Conservation (phyloP, 64 coral and sea anemone genomes). For the Trachythela sp. region DNA sequence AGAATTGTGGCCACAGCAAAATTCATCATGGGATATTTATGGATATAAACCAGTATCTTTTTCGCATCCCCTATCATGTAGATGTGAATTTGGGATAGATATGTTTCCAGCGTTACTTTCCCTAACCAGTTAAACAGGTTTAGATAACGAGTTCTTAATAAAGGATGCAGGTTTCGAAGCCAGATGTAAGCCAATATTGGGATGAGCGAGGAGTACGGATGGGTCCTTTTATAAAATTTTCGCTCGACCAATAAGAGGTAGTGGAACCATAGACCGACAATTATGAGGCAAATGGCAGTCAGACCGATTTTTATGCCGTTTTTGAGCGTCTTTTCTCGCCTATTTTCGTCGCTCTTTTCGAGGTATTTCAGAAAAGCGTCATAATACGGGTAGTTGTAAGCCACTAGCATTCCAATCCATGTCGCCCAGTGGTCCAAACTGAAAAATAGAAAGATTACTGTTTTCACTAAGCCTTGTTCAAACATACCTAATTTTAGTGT, state of each 20-base stretch:
- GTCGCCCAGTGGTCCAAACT: conserved; percentile 85
- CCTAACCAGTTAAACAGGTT: conserved; percentile 94
- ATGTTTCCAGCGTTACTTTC: conserved; percentile 83
- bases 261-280: conserved; percentile 20
- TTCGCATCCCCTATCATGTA: conserved; percentile 93
- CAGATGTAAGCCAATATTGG: conserved; percentile 75
- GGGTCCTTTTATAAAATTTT: conserved; percentile 63
- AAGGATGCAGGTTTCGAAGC: conserved; percentile 73
- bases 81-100: conserved; percentile 95
- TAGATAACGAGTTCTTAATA: conserved; percentile 57
- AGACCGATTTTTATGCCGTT: conserved; percentile 60
- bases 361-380: conserved; percentile 72
- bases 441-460: neutral
- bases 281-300: neutral
- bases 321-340: conserved; percentile 24
- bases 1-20: conserved; percentile 69
- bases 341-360: conserved; percentile 66
- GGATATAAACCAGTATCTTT: conserved; percentile 62
- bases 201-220: conserved; percentile 75
- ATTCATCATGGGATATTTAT: conserved; percentile 88
- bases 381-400: conserved; percentile 96
- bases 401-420: conserved; percentile 91
- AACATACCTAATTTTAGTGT: too few relatives aligned
- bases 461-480: too few relatives aligned
- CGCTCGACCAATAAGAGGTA: conserved; percentile 32